Conservation (phyloP, 53 echinoderm and acorn worm genomes). For the Crossaster papposus region DNA sequence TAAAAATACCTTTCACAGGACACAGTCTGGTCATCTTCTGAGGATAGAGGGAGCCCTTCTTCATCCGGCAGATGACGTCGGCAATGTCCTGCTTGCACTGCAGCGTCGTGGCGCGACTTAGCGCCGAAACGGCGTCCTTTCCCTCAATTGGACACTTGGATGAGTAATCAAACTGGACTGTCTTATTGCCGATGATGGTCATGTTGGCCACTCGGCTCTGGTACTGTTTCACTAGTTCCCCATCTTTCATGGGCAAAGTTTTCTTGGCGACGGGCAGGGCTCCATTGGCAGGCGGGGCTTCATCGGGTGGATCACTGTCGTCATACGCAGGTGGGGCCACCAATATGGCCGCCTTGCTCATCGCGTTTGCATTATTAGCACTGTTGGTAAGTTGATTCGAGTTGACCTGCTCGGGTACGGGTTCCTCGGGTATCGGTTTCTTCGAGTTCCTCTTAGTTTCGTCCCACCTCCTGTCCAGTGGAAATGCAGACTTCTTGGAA, state of each 20-base stretch:
- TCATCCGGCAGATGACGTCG: conserved; percentile 79
- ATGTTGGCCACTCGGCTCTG: neutral
- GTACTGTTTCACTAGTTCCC: neutral
- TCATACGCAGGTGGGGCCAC: neutral
- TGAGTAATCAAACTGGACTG: conserved; percentile 51
- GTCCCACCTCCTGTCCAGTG: conserved; percentile 49
- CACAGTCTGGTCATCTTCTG: conserved; percentile 71
- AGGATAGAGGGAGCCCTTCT: conserved; percentile 82
- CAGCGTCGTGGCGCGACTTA: conserved; percentile 71
- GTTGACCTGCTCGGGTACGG: conserved; percentile 40
- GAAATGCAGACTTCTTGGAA: conserved; percentile 15
- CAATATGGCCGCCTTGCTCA: conserved; percentile 2
- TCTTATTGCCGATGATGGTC: conserved; percentile 14
- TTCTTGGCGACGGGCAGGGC: neutral
- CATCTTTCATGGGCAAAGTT: neutral
- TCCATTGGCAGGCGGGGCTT: neutral
- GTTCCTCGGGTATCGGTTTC: conserved; percentile 1
- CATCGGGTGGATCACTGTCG: neutral
- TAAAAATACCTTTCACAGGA: conserved; percentile 69
- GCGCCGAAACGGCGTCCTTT: conserved; percentile 79
- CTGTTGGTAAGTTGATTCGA: conserved; percentile 45
- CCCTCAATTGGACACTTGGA: conserved; percentile 76
- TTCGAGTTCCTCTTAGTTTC: neutral
- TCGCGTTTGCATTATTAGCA: conserved; percentile 21
- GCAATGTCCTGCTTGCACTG: conserved; percentile 93